Evolutionary conservation across 2,888 invertebrate species (phyloP), one percentile per base, ranked within the genome.

Genomic region (Diaprepes abbreviatus): DNA sequence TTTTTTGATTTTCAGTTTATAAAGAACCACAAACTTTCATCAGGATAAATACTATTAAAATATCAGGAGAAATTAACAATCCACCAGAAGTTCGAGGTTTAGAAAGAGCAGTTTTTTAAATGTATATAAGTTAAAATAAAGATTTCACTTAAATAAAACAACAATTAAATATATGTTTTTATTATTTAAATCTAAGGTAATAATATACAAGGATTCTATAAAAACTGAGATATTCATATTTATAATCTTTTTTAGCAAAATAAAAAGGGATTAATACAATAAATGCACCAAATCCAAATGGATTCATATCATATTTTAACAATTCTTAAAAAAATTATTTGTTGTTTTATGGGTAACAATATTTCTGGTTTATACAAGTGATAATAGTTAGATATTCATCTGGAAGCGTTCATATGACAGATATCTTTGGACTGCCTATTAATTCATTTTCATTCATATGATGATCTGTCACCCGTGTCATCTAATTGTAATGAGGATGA

Each of bases 1-100:
- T 24, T 64, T 12, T 52, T 63, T 48, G 62, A 12, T 63, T 64
- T 66, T 4, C 35, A 73, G 71, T 70, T 50, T 87, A 87, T 76
- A 87, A 92, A 78, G 85, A 88, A 1, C 90, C 90, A 36, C 89
- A 91, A 77, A 93, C 93, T 2, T 90, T 91, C 86, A 81, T 94
- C 54, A 87, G 94, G 79, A 94, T 94, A 62, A 94, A 93, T 80
- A 87, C 89, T 0, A 90, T 94, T 70, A 88, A 88, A 76, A 85
- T 92, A 10, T 87, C 70, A 14, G 83, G 81, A 4, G 79, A 82
- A 71, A 50, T 84, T 19, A 80, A 83, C 73, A 81, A 83, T 71
- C 84, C 84, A 19, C 80, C 81, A 24, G 82, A 81, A 72, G 81
- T 84, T 2, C 77, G 77, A 64, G 80, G 81, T n/a, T 62, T 79